Evolutionary conservation across 37 sponge, comb jelly and placozoan genomes (phyloP).

Genomic region (Dysidea cf. avara): DNA sequence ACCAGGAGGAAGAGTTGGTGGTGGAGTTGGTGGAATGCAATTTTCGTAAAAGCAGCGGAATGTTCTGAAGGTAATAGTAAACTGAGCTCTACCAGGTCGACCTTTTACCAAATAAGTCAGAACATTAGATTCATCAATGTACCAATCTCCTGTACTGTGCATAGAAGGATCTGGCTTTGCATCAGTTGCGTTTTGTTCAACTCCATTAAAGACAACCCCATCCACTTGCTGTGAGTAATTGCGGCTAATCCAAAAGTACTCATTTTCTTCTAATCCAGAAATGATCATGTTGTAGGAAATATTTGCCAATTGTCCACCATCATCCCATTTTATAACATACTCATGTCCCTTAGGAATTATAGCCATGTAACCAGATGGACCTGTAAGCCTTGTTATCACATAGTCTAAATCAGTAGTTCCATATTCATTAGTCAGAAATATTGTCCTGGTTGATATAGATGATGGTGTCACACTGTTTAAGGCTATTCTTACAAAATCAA

Average conservation of each 20-base stretch:
- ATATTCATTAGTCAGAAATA: no score
- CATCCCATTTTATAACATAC: slow-evolving; percentile 52
- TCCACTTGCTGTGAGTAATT: slow-evolving; percentile 46
- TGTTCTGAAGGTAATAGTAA: slow-evolving; percentile 24
- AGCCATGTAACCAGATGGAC: slow-evolving; percentile 83
- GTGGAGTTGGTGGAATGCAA: slow-evolving; percentile 71
- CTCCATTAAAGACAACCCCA: slow-evolving; percentile 12
- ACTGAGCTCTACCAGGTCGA: not conserved
- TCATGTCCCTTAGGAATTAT: slow-evolving; percentile 50
- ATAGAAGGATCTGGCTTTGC: slow-evolving; percentile 21
- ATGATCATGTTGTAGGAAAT: slow-evolving; percentile 42
- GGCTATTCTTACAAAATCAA: no score
- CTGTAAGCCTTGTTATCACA: slow-evolving; percentile 65
- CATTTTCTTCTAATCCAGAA: slow-evolving; percentile 23
- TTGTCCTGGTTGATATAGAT: no score
- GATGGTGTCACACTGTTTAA: no score
- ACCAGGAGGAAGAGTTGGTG: slow-evolving; percentile 56
- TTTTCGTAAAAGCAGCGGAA: slow-evolving; percentile 51
- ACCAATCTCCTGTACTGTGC: slow-evolving; percentile 60
- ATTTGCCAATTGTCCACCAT: slow-evolving; percentile 50
- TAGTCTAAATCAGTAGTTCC: no score
- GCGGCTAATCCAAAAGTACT: slow-evolving; percentile 49
- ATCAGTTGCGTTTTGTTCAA: not conserved
- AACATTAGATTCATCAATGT: slow-evolving; percentile 26
- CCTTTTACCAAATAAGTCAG: no score